Evolutionary conservation across 2,797 vertebrate species (phyloP), one percentile per base, ranked within the genome.

Genomic region (Nasua narica): DNA sequence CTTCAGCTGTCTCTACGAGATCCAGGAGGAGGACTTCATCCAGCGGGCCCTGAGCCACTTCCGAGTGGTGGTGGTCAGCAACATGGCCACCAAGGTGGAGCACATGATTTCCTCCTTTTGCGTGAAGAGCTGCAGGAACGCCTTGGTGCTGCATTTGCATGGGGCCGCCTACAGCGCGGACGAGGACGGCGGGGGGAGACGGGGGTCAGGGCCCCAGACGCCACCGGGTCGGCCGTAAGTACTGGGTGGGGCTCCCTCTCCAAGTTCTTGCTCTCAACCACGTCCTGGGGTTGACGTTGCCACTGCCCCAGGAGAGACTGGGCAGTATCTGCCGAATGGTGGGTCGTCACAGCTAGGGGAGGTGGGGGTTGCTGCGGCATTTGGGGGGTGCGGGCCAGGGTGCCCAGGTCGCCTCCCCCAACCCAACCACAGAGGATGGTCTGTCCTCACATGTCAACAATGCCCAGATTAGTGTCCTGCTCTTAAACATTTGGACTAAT

Each of bases 1-100:
- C 27, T 97, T 98, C 85, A 70, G 97, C 93, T 98, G 96, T 1
- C 82, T 98, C 43, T 97, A 98, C 0, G 97, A 98, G 87, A 94
- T 94, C 43, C 98, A 98, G 58, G 98, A 98, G 0, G 48, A 94
- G 21, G 67, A 6, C 0, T 97, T 97, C 3, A 90, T 97, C 76
- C 97, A 27, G 0, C 21, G 60, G 1, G 97, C 98, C 5, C 82
- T 98, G 74, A 56, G 86, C 32, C 95, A 62, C 92, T 96, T 97
- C 88, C 90, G 91, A 0, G 0, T 91, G 84, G 46, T 89, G 0
- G 78, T 87, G 8, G 94, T 97, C 70, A 1, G 43, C 1, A 0
- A 90, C 87, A 86, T 96, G 5, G 8, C 97, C 25, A 97, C 91
- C 76, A 60, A 13, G 74, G 96, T 98, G 74, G 96, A 98, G 6